These are phyloP conservation scores for Salpingus planirostris DNA, from an alignment of 2,888 invertebrate genomes.

Conservation along the genomic window DNA sequence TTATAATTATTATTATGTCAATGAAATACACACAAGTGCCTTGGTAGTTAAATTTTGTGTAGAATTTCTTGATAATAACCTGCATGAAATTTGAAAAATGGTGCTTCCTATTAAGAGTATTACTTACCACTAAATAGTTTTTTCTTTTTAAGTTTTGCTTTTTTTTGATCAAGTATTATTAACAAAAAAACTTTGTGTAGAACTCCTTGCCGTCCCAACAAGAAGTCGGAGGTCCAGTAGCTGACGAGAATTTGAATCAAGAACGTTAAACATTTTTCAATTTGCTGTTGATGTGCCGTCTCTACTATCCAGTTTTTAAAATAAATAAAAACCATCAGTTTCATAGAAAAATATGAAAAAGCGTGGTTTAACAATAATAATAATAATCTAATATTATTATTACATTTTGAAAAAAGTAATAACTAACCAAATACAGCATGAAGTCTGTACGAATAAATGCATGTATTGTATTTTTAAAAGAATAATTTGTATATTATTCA, in stretches of 20 bases:
- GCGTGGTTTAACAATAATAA: conserved; percentile 4
- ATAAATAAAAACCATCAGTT: no score
- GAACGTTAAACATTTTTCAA: conserved; percentile 39
- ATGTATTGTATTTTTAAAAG: conserved; percentile 16
- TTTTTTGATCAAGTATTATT: conserved; percentile 9
- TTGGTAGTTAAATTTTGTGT: no score
- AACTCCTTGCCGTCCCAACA: conserved; percentile 56
- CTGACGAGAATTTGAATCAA: conserved; percentile 69
- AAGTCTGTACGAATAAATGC: conserved; percentile 14
- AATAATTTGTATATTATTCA: conserved; percentile 12
- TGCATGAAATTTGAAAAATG: no score
- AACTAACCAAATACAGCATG: conserved; percentile 18
- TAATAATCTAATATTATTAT: no score
- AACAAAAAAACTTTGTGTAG: conserved; percentile 44
- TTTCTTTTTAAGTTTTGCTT: conserved; percentile 6
- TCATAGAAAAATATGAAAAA: no score
- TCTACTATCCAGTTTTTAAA: conserved; percentile 11
- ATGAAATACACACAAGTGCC: no score
- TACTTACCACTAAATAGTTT: no score
- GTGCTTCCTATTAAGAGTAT: no score
- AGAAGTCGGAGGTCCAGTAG: conserved; percentile 46
- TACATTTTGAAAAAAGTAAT: conserved; percentile 14
- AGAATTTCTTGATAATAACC: no score
- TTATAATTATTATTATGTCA: no score
- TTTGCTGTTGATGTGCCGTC: conserved; percentile 16